Evolutionary conservation across 2,888 invertebrate species (phyloP).

Genomic region (Rosalia funebris): DNA sequence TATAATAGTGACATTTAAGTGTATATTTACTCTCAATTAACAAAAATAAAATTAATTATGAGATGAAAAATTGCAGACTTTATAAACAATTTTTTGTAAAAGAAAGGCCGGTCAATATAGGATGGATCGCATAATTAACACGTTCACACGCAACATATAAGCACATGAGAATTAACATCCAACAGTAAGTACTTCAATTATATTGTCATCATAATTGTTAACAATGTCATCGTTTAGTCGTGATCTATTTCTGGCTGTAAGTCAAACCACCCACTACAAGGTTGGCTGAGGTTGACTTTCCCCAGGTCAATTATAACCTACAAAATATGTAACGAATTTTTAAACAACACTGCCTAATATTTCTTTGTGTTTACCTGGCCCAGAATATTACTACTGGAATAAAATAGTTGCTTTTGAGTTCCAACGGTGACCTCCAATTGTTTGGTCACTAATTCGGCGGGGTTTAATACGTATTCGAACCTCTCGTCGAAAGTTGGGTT

Average conservation of each 20-base stretch:
- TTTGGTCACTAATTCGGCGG: conserved; percentile 79
- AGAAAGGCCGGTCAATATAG: too few species aligned
- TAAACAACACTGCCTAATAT: background rate
- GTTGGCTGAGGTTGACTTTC: conserved; percentile 77
- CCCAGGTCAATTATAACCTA: conserved; percentile 74
- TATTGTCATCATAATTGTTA: too few species aligned
- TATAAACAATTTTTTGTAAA: too few species aligned
- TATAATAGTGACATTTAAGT: too few species aligned
- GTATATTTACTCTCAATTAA: too few species aligned
- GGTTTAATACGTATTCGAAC: conserved; percentile 88
- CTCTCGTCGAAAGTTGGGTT: conserved; percentile 92
- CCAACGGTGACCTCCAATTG: conserved; percentile 88
- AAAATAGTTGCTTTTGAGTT: conserved; percentile 86
- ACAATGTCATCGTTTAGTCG: conserved; percentile 4
- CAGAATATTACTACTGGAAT: conserved; percentile 83
- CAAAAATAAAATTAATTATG: too few species aligned
- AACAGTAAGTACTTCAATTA: too few species aligned
- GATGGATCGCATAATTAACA: too few species aligned
- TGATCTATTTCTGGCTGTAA: conserved; percentile 57
- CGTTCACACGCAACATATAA: too few species aligned
- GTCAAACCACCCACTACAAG: conserved; percentile 80
- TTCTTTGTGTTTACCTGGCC: conserved; percentile 72
- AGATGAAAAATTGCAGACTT: too few species aligned
- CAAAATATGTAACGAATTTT: conserved; percentile 54
- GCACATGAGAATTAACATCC: too few species aligned